Conservation (phyloP, 1,140 invertebrate species). For the Pseudomyrmex dendroicus region DNA sequence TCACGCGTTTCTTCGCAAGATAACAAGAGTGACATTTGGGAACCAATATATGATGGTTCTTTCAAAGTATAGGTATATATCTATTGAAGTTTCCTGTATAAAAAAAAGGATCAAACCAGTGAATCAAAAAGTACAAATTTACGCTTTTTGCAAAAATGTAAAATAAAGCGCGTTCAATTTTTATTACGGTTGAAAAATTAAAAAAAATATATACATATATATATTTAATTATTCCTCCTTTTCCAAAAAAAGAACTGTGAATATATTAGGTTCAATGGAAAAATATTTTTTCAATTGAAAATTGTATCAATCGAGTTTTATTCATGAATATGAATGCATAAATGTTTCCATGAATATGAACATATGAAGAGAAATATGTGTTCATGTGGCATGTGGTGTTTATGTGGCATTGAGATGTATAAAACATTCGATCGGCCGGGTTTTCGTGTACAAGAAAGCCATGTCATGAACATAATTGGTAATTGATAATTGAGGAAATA, state of each 20-base stretch:
- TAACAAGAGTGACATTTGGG: too few species aligned
- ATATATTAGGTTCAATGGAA: too few species aligned
- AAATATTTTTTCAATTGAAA: neutral
- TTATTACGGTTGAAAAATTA: neutral
- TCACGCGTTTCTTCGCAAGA: neutral
- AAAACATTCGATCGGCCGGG: conserved; percentile 10
- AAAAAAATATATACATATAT: neutral
- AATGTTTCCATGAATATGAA: neutral
- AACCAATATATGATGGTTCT: neutral
- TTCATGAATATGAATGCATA: neutral
- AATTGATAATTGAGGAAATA: conserved; percentile 61
- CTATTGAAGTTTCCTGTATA: neutral
- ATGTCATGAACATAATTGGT: conserved; percentile 43
- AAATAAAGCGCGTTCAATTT: neutral
- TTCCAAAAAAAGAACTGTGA: neutral
- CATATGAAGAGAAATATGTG: neutral
- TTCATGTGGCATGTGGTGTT: neutral
- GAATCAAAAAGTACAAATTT: neutral
- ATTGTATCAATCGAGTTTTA: conserved; percentile 1
- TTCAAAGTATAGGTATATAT: too few species aligned
- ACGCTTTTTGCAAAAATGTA: neutral
- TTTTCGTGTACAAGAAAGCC: neutral
- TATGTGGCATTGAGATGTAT: neutral
- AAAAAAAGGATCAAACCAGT: neutral
- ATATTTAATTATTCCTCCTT: neutral